These are phyloP conservation scores for Nyctereutes procyonoides DNA, from an alignment of 2,113 vertebrate genomes.

Conservation along the genomic window DNA sequence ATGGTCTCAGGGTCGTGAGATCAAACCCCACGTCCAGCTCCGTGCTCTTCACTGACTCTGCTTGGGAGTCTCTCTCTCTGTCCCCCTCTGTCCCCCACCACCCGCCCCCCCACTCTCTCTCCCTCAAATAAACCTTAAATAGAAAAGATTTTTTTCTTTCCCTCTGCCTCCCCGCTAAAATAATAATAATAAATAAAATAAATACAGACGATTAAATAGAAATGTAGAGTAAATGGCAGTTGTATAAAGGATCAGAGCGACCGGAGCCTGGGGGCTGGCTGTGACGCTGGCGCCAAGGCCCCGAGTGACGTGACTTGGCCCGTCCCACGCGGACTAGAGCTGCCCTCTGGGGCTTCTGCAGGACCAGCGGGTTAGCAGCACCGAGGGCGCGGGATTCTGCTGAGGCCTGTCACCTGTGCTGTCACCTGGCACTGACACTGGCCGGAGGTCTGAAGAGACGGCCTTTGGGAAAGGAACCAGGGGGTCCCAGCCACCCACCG, in stretches of 20 bases:
- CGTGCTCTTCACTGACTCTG: not conserved
- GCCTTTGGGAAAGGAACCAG: not conserved
- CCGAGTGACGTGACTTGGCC: fast-evolving
- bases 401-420: not conserved
- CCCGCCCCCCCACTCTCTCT: not conserved
- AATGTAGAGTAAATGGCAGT: not conserved
- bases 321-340: not conserved
- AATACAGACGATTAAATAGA: not conserved
- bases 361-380: not conserved
- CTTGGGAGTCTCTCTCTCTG: not conserved
- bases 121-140: not conserved
- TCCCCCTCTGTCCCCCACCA: not conserved
- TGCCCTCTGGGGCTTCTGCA: not conserved
- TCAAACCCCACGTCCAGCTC: not conserved
- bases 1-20: not conserved
- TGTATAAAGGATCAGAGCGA: not conserved
- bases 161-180: not conserved
- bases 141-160: too few relatives aligned
- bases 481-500: too few relatives aligned
- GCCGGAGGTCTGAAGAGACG: not conserved
- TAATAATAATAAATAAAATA: not conserved
- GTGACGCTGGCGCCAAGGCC: not conserved
- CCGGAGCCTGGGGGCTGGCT: not conserved
- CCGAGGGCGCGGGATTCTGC: not conserved
- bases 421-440: fast-evolving